These are phyloP conservation scores for Syngnathoides biaculeatus DNA, from an alignment of 2,113 vertebrate species.

Conservation along the genomic window DNA sequence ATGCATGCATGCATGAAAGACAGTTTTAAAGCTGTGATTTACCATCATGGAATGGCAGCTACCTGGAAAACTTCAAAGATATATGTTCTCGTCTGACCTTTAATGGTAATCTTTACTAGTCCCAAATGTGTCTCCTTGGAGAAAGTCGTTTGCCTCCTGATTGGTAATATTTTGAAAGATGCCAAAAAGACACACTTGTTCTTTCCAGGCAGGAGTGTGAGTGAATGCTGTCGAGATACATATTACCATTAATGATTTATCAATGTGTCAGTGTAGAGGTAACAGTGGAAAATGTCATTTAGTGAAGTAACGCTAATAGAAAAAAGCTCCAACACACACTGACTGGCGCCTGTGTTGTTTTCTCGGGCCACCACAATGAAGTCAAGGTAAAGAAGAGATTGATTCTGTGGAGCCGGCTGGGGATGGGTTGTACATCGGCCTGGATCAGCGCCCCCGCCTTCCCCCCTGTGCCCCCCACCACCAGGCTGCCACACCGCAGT, in stretches of 20 bases:
- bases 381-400: conserved; percentile 44
- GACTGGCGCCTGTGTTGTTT: conserved; percentile 3
- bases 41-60: not conserved
- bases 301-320: conserved; percentile 1
- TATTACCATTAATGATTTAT: conserved; percentile 14
- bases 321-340: conserved; percentile 13
- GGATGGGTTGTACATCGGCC: conserved; percentile 9
- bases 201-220: not conserved
- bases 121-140: conserved; percentile 1
- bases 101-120: not conserved
- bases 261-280: conserved; percentile 12
- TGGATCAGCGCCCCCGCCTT: conserved; percentile 26
- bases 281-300: conserved; percentile 12
- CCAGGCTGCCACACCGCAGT: conserved; percentile 32
- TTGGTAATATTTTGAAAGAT: not conserved
- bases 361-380: conserved; percentile 21
- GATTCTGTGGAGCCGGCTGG: conserved; percentile 30
- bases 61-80: not conserved
- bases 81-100: not conserved
- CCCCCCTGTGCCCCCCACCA: not conserved
- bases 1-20: not conserved
- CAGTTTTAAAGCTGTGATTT: not conserved
- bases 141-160: not conserved
- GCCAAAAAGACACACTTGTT: not conserved
- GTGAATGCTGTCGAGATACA: conserved; percentile 6